A percentile compares a stretch with the other conserved stretches of the same genome.
These are phyloP conservation scores for Anolis sagrei DNA, from an alignment of 2,113 vertebrate genomes.

Conservation along the genomic window DNA sequence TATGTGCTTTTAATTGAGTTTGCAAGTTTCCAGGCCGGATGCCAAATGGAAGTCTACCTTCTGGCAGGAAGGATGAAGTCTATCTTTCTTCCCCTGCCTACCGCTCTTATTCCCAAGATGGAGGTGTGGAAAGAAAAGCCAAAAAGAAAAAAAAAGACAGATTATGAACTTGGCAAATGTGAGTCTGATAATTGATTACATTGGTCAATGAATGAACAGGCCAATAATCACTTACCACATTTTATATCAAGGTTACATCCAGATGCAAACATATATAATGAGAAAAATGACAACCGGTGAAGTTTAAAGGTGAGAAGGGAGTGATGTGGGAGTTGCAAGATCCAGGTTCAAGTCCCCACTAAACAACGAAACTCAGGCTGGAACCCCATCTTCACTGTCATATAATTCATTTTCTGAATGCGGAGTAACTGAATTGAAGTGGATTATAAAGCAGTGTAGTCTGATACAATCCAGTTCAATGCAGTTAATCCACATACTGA, in stretches of 20 bases:
- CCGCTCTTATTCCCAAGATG: conserved; percentile 45
- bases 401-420: too few species aligned
- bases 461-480: too few species aligned
- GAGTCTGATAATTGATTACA: neutral
- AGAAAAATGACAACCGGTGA: neutral
- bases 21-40: conserved; percentile 73
- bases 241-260: neutral
- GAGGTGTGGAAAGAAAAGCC: conserved; percentile 29
- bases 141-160: conserved; percentile 7
- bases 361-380: neutral
- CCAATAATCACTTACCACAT: neutral
- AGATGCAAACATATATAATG: neutral
- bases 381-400: too few species aligned
- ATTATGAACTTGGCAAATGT: conserved; percentile 1
- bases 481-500: too few species aligned
- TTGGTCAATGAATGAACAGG: neutral
- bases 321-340: neutral
- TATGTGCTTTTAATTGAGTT: conserved; percentile 78
- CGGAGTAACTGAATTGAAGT: too few species aligned
- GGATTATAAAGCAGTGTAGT: too few species aligned
- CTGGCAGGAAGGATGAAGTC: conserved; percentile 61
- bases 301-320: too few species aligned
- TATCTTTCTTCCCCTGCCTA: neutral
- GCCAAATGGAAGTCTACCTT: conserved; percentile 69
- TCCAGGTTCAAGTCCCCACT: neutral